Base-by-base conservation (phyloP, 2,888 invertebrate genomes). In the Emmelina monodactyla region DNA sequence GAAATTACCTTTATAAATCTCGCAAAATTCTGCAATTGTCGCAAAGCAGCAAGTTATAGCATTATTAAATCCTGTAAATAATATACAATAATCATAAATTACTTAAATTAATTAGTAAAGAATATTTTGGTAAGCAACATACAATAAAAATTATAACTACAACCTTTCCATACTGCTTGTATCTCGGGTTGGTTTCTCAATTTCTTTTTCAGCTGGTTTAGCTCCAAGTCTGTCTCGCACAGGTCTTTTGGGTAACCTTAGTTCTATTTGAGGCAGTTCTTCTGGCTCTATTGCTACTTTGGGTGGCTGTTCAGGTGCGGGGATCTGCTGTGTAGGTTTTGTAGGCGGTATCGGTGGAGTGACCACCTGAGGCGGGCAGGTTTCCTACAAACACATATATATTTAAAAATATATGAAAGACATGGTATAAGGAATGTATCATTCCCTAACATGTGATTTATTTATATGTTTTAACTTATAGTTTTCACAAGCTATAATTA, bases 201-300 rank as follows among this genome's bases (percentile, higher is more conserved):
- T 34, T 36, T 53, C 61, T 44, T 58, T 68, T n/a, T 46, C 38
- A 37, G 57, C 54, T 35, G 66, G 62, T 2, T 64, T 53, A 9
- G 50, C 51, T 3, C 79, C 79, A 2, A 81, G 61, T 38, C 80
- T 62, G 41, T 80, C 79, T 37, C 80, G 62, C 2, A 79, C 48
- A 1, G 81, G 71, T 38, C 81, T 65, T 54, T 80, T 81, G 10
- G 80, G 81, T 6, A 81, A 63, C 37, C 75, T 71, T 14, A 80
- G 53, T 47, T 81, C 81, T 44, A 81, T 79, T 39, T 73, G 76
- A 1, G 78, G 79, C 15, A 81, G 50, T 40, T 73, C 72, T 35
- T 46, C 16, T 9, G 58, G 50, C 14, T 58, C 58, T 47, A 57
- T 54, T n/a, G 52, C 42, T 13, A 56, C 57, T 46, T 58, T 56